Evolutionary conservation across 2,888 invertebrate species (phyloP).

Genomic region (Epirrhoe tristata): DNA sequence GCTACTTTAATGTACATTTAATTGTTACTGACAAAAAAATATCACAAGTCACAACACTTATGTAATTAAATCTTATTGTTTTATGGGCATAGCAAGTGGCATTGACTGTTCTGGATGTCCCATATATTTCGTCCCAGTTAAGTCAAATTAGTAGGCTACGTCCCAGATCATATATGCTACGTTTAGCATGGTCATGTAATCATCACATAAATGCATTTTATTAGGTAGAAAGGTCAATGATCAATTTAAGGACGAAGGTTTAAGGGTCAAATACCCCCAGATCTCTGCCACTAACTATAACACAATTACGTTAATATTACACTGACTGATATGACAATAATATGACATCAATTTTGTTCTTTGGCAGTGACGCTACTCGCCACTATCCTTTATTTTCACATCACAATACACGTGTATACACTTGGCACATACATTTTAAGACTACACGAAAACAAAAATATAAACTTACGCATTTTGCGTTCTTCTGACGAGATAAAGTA

Average conservation of each 20-base stretch:
- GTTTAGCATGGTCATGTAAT: constrained; percentile 1
- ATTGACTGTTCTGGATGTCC: not conserved
- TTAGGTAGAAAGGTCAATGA: not conserved
- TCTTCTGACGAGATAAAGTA: constrained; percentile 60
- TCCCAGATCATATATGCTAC: too few relatives aligned
- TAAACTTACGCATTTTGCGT: constrained; percentile 51
- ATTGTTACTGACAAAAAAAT: constrained; percentile 47
- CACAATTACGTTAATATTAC: constrained; percentile 19
- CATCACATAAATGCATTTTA: not conserved
- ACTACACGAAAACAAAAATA: constrained; percentile 57
- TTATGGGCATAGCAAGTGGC: constrained; percentile 22
- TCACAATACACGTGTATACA: constrained; percentile 50
- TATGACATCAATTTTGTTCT: constrained; percentile 61
- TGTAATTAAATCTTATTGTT: constrained; percentile 49
- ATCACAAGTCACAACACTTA: constrained; percentile 71
- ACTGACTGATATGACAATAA: constrained; percentile 57
- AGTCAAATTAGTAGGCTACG: not conserved
- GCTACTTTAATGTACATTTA: constrained; percentile 65
- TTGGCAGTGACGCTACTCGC: constrained; percentile 51
- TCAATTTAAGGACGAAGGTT: not conserved
- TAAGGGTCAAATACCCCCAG: not conserved
- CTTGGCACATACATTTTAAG: constrained; percentile 45
- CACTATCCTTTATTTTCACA: constrained; percentile 35
- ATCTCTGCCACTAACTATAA: constrained; percentile 21
- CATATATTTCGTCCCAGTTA: not conserved